These are phyloP conservation scores for Xenopus petersii DNA, from an alignment of 2,797 vertebrate genomes.

Conservation along the genomic window DNA sequence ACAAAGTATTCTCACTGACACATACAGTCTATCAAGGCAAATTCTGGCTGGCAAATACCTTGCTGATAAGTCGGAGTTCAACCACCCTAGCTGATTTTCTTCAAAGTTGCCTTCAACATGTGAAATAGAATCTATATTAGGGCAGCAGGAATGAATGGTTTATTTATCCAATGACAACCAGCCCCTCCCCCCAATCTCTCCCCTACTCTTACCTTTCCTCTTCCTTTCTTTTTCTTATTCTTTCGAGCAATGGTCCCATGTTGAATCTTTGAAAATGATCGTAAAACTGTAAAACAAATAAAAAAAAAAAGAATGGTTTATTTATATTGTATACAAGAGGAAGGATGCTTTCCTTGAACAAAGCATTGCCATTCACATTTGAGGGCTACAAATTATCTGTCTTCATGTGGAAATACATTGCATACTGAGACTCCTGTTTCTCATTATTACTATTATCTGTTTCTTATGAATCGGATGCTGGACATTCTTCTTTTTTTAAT, in stretches of 20 bases:
- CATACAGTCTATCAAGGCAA: conserved; percentile 14
- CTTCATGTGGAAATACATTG: no score
- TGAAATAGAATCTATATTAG: conserved; percentile 35
- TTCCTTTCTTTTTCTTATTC: no score
- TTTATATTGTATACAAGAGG: conserved; percentile 35
- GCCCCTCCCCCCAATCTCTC: no score
- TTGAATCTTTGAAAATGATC: no score
- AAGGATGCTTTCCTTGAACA: conserved; percentile 14
- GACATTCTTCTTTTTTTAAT: no score
- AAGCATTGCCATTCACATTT: neutral
- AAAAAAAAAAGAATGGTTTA: conserved; percentile 9
- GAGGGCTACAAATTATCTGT: no score
- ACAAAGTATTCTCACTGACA: conserved; percentile 9
- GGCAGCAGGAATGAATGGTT: conserved; percentile 17
- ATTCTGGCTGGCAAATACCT: conserved; percentile 24
- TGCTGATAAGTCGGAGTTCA: conserved; percentile 22
- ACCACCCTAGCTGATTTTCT: conserved; percentile 23
- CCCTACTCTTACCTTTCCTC: no score
- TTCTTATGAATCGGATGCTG: no score
- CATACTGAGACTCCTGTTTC: no score
- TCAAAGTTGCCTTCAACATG: conserved; percentile 28
- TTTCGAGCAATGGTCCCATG: no score
- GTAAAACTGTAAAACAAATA: no score
- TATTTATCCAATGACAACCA: neutral
- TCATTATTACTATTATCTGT: no score